A percentile compares a stretch with the other conserved stretches of the same genome.
Conservation (phyloP, 2,113 vertebrate species). For the Anseranas semipalmata region DNA sequence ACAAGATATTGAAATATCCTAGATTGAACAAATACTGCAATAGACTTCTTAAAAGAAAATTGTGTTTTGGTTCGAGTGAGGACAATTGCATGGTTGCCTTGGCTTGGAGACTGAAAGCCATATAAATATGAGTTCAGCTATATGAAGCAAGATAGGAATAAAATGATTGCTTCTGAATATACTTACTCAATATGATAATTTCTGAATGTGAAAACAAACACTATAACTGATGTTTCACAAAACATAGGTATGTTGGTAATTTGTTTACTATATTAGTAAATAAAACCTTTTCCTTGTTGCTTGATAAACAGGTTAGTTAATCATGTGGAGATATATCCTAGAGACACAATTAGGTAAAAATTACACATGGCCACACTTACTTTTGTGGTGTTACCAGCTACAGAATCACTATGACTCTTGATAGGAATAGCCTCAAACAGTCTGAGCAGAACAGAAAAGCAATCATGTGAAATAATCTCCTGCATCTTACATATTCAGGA, state of each 20-base stretch:
- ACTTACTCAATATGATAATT: background rate
- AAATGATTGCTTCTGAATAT: background rate
- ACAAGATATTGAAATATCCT: background rate
- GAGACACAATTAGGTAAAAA: constrained; percentile 13
- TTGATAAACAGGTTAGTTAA: constrained; percentile 13
- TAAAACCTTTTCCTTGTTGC: background rate
- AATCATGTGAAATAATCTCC: background rate
- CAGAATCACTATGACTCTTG: background rate
- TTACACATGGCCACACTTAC: background rate
- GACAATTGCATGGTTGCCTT: background rate
- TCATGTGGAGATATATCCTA: background rate
- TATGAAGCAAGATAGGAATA: background rate
- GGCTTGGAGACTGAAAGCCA: background rate
- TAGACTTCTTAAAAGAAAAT: background rate
- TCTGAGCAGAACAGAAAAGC: background rate
- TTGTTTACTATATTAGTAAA: constrained; percentile 3
- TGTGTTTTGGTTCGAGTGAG: background rate
- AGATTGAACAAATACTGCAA: background rate
- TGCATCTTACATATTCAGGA: background rate
- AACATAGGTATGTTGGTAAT: background rate
- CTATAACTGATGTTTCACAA: background rate
- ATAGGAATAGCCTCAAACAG: background rate
- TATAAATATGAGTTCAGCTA: background rate
- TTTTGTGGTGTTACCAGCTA: background rate
- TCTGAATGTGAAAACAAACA: background rate